Percentiles rank a stretch among this genome's conserved stretches.
These are phyloP conservation scores for Brachionus rubens DNA, from an alignment of 1,140 invertebrate genomes.

Conservation along the genomic window DNA sequence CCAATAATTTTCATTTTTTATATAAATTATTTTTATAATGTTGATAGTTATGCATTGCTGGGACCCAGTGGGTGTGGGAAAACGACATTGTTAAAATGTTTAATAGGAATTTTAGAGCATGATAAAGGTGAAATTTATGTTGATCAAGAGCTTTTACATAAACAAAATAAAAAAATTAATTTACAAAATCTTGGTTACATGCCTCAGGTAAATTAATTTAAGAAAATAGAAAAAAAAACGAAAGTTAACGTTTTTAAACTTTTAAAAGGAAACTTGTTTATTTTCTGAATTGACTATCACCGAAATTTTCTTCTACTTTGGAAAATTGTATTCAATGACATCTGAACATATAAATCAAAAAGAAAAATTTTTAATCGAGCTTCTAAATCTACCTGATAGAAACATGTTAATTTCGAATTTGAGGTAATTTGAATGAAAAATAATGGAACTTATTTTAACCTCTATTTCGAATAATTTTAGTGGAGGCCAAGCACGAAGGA, in stretches of 20 bases:
- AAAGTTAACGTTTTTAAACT: too few species aligned
- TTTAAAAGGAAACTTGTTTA: conserved; percentile 87
- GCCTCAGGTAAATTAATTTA: conserved; percentile 54
- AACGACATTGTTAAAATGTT: conserved; percentile 59
- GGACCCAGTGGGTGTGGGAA: conserved; percentile 60
- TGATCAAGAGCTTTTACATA: conserved; percentile 52
- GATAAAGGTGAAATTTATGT: conserved; percentile 55
- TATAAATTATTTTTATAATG: neutral
- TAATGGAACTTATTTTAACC: neutral
- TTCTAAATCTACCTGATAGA: conserved; percentile 60
- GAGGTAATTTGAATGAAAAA: conserved; percentile 64
- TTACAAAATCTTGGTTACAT: conserved; percentile 60
- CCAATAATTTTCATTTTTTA: neutral
- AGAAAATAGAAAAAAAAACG: too few species aligned
- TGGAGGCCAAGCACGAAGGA: conserved; percentile 84
- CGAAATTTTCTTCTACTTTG: conserved; percentile 92
- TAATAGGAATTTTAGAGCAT: conserved; percentile 55
- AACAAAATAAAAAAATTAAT: conserved; percentile 53
- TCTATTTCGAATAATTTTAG: conserved; percentile 64
- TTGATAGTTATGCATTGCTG: conserved; percentile 54
- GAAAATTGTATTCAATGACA: conserved; percentile 84
- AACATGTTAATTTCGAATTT: conserved; percentile 72
- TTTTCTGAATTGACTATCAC: conserved; percentile 89
- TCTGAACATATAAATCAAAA: conserved; percentile 76
- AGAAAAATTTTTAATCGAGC: conserved; percentile 82